phyloP scores from a whole-genome alignment of 2,113 vertebrate species.

The Gymnorhina tibicen region DNA sequence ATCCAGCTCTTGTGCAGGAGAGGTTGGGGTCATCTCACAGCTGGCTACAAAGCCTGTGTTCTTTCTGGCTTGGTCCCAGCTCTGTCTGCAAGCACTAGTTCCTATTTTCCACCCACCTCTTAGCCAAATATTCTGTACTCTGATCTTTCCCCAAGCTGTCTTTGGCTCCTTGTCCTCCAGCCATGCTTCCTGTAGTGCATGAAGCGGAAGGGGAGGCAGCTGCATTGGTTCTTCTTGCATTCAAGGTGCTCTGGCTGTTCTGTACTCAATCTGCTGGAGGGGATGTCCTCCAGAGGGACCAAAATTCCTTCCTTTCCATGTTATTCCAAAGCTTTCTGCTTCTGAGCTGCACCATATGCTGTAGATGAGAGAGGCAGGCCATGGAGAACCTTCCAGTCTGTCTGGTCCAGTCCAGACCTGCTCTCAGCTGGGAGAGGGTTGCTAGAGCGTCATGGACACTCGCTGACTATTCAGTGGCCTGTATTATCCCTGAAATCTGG shows the following conservation, averaged over 20 bases:
- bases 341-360: accelerated
- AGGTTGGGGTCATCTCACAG: not conserved
- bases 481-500: not conserved
- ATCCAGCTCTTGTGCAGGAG: not conserved
- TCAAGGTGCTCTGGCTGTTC: not conserved
- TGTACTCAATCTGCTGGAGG: not conserved
- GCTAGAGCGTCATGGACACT: not conserved
- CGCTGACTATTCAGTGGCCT: accelerated
- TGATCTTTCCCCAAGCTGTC: not conserved
- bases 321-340: not conserved
- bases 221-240: not conserved
- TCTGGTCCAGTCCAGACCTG: not conserved
- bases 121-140: not conserved
- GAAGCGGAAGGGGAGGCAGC: not conserved
- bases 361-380: not conserved
- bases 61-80: not conserved
- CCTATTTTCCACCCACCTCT: not conserved
- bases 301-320: not conserved
- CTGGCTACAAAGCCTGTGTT: not conserved
- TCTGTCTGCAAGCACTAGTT: not conserved
- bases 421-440: not conserved
- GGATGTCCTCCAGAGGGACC: not conserved
- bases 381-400: not conserved
- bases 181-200: accelerated
- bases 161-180: not conserved